A percentile compares a stretch with the other conserved stretches of the same genome.
Evolutionary conservation across 2,888 invertebrate genomes (phyloP).

Genomic region (Hecatera dysodea): DNA sequence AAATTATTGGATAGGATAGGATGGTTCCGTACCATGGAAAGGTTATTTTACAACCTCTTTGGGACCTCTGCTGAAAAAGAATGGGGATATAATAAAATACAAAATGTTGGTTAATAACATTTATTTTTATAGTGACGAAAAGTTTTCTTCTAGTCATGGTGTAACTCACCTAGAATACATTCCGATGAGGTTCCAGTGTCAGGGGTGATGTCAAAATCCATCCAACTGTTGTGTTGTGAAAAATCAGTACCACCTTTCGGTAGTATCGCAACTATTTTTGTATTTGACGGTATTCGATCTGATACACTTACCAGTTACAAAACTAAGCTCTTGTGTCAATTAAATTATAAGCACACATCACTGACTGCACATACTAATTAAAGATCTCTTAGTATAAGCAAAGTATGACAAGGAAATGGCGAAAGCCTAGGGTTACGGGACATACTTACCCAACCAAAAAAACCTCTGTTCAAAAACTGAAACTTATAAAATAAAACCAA

Average conservation of each 20-base stretch:
- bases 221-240: too few relatives aligned
- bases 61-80: background rate
- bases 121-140: slow-evolving; percentile 26
- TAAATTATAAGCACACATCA: background rate
- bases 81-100: slow-evolving; percentile 17
- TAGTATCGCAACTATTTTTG: too few relatives aligned
- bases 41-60: too few relatives aligned
- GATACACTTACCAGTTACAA: slow-evolving; percentile 30
- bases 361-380: background rate
- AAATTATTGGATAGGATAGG: too few relatives aligned
- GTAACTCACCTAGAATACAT: slow-evolving; percentile 31
- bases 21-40: too few relatives aligned
- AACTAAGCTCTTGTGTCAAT: background rate
- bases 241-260: background rate
- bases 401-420: slow-evolving; percentile 28
- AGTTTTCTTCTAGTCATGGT: background rate
- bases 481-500: slow-evolving; percentile 74
- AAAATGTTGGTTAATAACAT: slow-evolving; percentile 9
- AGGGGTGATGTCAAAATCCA: background rate
- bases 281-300: background rate
- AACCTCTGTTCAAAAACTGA: background rate
- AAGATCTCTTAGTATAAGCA: background rate
- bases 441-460: slow-evolving; percentile 51
- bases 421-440: slow-evolving; percentile 48
- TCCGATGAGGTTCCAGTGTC: background rate